Base-by-base conservation (phyloP, 2,113 vertebrate genomes). In the Nesogale talazaci region DNA sequence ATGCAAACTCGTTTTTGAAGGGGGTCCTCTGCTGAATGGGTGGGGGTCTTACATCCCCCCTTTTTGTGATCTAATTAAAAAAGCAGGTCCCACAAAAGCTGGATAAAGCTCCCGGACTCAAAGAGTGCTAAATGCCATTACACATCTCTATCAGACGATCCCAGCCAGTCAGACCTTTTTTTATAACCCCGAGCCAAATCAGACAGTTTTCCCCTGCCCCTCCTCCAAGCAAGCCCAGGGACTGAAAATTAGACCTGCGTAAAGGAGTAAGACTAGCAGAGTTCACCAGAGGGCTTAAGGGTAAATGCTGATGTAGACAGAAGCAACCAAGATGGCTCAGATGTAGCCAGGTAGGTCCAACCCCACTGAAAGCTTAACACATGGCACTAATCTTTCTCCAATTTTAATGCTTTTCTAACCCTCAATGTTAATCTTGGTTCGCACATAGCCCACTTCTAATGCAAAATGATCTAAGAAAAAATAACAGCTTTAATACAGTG, bases 391-490 rank as follows among this genome's bases (percentile, higher is more conserved):
- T 63, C 74, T 85, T 76, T 93, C 29, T 83, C 63, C 17, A 59
- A 74, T 36, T 52, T 77, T 83, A 95, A 83, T 29, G 38, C 34
- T 22, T 42, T 92, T 88, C 81, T 61, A n/a, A 89, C 25, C 74
- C 57, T 76, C 70, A 69, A 1, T 72, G 65, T 23, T 61, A 75
- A 80, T n/a, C 92, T 86, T 92, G 88, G 29, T 88, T 91, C 86
- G 59, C 59, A 93, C 15, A 76, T 59, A 81, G 76, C 82, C 20
- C 76, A 88, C 40, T 83, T 61, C 42, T 93, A 67, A 86, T 83
- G 59, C 23, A 93, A 92, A 95, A 95, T 89, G 77, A 67, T 88
- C 57, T 90, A 12, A 76, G 83, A 89, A 74, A 95, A 94, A 86
- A 42, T 16, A 93, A 76, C 36, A 86, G 77, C 65, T 94, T 94